Evolutionary conservation across 2,888 invertebrate genomes (phyloP).

Genomic region (Drosophila mercatorum): DNA sequence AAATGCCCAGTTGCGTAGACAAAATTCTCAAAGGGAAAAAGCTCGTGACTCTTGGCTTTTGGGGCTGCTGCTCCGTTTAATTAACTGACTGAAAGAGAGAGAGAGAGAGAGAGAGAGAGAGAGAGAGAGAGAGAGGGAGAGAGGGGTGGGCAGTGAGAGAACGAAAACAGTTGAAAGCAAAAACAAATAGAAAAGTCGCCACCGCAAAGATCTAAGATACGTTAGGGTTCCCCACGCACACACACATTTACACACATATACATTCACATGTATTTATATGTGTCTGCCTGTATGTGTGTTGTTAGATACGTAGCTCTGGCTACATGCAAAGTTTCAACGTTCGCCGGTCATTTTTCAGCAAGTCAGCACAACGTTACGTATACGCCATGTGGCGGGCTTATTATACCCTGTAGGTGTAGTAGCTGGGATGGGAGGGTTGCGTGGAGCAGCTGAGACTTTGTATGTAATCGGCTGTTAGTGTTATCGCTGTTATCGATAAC

Average conservation of each 20-base stretch:
- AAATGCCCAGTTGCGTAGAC: slow-evolving; percentile 40
- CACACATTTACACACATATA: slow-evolving; percentile 6
- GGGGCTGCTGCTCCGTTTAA: slow-evolving; percentile 54
- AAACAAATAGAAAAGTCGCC: slow-evolving; percentile 50
- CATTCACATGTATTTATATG: slow-evolving; percentile 1
- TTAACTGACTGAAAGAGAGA: slow-evolving; percentile 51
- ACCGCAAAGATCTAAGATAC: slow-evolving; percentile 64
- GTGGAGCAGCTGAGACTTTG: background rate
- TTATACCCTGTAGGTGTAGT: background rate
- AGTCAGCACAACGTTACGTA: slow-evolving; percentile 61
- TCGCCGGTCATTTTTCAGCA: slow-evolving; percentile 70
- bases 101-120: background rate
- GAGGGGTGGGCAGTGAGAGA: background rate
- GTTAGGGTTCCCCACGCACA: slow-evolving; percentile 11
- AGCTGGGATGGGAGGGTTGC: background rate
- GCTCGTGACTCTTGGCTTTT: slow-evolving; percentile 57
- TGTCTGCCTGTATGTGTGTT: background rate
- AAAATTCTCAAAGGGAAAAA: slow-evolving; percentile 48
- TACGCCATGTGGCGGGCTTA: slow-evolving; percentile 61
- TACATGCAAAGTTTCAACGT: slow-evolving; percentile 63
- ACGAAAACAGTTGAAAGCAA: slow-evolving; percentile 56
- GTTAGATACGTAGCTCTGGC: slow-evolving; percentile 1
- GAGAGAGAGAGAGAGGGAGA: background rate
- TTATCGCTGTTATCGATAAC: background rate
- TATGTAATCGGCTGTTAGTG: too few relatives aligned